These are phyloP conservation scores for Gambusia holbrooki DNA, from an alignment of 2,113 vertebrate species.

Conservation along the genomic window DNA sequence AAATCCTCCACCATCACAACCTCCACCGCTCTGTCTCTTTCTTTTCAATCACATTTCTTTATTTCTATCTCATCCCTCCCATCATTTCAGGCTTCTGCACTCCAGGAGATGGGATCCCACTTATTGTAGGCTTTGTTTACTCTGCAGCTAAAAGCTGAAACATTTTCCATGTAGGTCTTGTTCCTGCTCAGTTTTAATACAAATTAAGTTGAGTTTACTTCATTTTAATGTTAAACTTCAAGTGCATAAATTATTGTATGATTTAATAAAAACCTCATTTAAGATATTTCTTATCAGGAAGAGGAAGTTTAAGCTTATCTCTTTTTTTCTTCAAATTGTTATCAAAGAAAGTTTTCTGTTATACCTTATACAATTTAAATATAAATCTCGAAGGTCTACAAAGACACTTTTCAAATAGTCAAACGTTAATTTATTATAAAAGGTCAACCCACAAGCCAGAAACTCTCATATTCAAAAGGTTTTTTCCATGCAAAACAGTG, in stretches of 20 bases:
- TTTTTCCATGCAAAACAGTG: too few species aligned
- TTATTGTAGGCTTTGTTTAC: not conserved
- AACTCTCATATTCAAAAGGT: too few species aligned
- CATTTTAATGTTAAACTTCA: not conserved
- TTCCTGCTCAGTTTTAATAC: not conserved
- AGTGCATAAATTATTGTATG: not conserved
- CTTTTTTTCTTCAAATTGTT: too few species aligned
- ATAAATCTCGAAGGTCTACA: too few species aligned
- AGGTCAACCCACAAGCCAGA: too few species aligned
- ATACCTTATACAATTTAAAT: too few species aligned
- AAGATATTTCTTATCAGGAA: not conserved
- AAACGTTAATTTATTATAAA: too few species aligned
- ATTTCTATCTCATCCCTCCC: not conserved
- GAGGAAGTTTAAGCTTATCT: too few species aligned
- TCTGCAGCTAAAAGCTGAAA: not conserved
- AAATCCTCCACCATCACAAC: constrained; percentile 59
- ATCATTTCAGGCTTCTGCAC: not conserved
- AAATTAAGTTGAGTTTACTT: not conserved
- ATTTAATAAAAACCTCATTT: too few species aligned
- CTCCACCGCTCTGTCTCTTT: constrained; percentile 7
- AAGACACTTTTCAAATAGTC: too few species aligned
- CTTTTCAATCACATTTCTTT: constrained; percentile 19
- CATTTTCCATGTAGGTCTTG: not conserved
- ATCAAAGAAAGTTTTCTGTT: too few species aligned
- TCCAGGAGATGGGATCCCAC: not conserved